Evolutionary conservation across 2,113 vertebrate genomes (phyloP).

Genomic region (Lepisosteus osseus): DNA sequence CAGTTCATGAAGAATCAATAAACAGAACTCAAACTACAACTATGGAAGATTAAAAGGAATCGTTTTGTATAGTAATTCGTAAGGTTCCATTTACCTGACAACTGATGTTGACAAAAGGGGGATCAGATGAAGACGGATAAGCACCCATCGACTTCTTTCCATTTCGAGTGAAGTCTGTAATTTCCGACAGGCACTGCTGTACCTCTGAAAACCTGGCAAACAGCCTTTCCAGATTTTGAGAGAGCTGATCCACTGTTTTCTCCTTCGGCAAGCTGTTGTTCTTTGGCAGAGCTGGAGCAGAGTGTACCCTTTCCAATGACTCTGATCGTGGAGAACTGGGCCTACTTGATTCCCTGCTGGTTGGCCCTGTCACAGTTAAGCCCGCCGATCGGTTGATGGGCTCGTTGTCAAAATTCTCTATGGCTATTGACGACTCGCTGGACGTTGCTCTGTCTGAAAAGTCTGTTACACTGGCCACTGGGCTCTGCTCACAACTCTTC

Average conservation of each 20-base stretch:
- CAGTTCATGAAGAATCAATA: no score
- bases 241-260: slow-evolving; percentile 57
- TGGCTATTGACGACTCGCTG: slow-evolving; percentile 52
- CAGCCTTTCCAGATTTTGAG: slow-evolving; percentile 72
- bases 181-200: slow-evolving; percentile 72
- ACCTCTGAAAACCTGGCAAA: slow-evolving; percentile 73
- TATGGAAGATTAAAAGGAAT: no score
- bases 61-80: no score
- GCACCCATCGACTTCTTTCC: slow-evolving; percentile 57
- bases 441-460: slow-evolving; percentile 62
- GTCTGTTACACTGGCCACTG: slow-evolving; percentile 65
- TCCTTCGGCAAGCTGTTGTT: slow-evolving; percentile 53
- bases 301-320: slow-evolving; percentile 41
- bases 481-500: slow-evolving; percentile 66
- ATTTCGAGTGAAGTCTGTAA: slow-evolving; percentile 70
- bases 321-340: slow-evolving; percentile 62
- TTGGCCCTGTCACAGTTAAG: slow-evolving; percentile 51
- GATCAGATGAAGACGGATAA: slow-evolving; percentile 74
- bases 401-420: slow-evolving; percentile 60
- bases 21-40: no score
- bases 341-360: slow-evolving; percentile 52
- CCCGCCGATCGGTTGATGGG: slow-evolving; percentile 48
- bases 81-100: slow-evolving; percentile 77
- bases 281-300: slow-evolving; percentile 39
- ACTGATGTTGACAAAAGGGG: slow-evolving; percentile 77